phyloP scores from a whole-genome alignment of 2,797 vertebrate species.

The Sardinella longiceps region DNA sequence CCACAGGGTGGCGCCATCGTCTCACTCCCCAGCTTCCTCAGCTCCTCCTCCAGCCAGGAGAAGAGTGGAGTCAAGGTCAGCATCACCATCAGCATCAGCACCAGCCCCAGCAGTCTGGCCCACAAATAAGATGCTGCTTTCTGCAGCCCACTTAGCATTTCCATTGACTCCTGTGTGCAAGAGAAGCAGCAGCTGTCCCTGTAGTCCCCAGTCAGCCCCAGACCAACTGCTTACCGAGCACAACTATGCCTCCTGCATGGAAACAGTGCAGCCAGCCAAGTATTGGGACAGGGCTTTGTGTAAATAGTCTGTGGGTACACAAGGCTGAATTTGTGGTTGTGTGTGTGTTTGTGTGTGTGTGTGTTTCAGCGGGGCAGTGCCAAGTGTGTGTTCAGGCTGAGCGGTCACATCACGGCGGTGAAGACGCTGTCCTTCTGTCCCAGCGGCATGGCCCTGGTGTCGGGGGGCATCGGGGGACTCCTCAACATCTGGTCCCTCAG shows the following conservation, averaged over 20 bases:
- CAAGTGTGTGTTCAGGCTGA: slow-evolving; percentile 77
- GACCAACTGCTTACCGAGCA: background rate
- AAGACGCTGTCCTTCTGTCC: slow-evolving; percentile 80
- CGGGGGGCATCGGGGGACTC: slow-evolving; percentile 80
- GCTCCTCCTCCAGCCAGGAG: slow-evolving; percentile 63
- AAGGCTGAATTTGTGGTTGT: background rate
- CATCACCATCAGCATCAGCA: slow-evolving; percentile 35
- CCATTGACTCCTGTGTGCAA: background rate
- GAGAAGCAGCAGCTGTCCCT: background rate
- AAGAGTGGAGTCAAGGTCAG: slow-evolving; percentile 71
- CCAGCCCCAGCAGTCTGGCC: too few species aligned
- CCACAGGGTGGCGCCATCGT: slow-evolving; percentile 76
- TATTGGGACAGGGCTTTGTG: background rate
- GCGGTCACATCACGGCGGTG: slow-evolving; percentile 80
- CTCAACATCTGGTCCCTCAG: slow-evolving; percentile 84
- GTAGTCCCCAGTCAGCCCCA: too few species aligned
- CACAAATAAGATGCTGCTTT: background rate
- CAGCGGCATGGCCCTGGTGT: slow-evolving; percentile 74
- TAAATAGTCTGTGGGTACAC: background rate
- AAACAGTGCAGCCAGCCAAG: background rate
- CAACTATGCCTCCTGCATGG: background rate
- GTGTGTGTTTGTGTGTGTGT: too few species aligned
- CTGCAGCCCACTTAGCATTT: slow-evolving; percentile 5
- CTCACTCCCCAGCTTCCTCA: slow-evolving; percentile 69
- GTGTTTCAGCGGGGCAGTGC: slow-evolving; percentile 64